Conservation (phyloP, 2,888 invertebrate genomes). For the Norana najaformis region DNA sequence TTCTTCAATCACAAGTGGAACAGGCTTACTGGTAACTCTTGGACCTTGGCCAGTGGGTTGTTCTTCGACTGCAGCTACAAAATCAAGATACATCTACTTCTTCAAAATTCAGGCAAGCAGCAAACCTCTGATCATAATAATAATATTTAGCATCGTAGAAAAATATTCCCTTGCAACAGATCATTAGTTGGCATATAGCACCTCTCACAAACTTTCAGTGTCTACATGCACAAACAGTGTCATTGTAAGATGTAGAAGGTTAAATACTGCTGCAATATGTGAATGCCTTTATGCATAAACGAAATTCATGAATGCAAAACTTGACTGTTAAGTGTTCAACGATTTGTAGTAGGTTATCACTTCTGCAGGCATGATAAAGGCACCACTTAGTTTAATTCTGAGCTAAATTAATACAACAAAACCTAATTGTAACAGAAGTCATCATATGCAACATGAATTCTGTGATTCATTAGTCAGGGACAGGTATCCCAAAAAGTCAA, state of each 20-base stretch:
- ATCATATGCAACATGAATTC: background rate
- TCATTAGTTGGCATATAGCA: background rate
- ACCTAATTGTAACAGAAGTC: background rate
- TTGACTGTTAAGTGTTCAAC: background rate
- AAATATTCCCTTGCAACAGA: background rate
- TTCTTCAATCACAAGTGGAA: slow-evolving; percentile 79
- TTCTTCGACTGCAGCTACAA: slow-evolving; percentile 26
- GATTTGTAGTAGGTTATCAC: background rate
- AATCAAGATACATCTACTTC: background rate
- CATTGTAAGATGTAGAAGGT: background rate
- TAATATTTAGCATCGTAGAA: background rate
- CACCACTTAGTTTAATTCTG: background rate
- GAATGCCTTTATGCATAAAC: background rate
- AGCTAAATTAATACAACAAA: background rate
- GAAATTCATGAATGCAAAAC: background rate
- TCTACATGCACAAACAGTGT: background rate
- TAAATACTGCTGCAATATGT: background rate
- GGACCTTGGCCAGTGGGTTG: slow-evolving; percentile 67
- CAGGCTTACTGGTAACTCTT: slow-evolving; percentile 83
- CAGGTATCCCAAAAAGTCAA: too few species aligned
- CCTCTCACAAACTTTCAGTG: too few species aligned
- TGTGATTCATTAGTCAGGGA: background rate
- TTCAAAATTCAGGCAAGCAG: slow-evolving; percentile 1
- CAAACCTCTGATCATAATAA: background rate
- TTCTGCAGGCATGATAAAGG: background rate